phyloP scores from a whole-genome alignment of 2,797 vertebrate genomes.

The Pseudochirops corinnae region DNA sequence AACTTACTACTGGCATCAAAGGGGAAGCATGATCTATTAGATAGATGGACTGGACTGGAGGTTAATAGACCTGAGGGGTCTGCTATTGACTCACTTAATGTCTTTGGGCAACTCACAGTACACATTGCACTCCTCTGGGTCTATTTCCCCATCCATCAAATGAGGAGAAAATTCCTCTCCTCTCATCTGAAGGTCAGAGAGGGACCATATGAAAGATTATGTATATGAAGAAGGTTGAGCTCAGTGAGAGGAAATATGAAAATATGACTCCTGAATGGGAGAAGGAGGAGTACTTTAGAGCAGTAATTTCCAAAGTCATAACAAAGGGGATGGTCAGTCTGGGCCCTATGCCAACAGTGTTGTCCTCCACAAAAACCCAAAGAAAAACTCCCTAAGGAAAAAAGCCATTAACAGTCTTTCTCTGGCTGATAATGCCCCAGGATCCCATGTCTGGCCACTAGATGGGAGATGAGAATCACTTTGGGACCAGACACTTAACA shows the following conservation, averaged over 20 bases:
- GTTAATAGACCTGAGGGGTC: background rate
- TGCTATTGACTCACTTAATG: background rate
- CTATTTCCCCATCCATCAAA: background rate
- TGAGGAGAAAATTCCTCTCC: background rate
- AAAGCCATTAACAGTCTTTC: background rate
- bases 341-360: background rate
- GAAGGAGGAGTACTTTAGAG: conserved; percentile 20
- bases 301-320: background rate
- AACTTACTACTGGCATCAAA: background rate
- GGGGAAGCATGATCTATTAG: background rate
- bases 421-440: background rate
- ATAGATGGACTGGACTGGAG: background rate
- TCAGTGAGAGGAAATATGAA: conserved; percentile 35
- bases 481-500: conserved; percentile 8
- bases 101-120: background rate
- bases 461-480: background rate
- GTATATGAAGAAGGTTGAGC: conserved; percentile 28
- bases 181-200: background rate
- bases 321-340: background rate
- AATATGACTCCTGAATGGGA: background rate
- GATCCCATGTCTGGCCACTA: background rate
- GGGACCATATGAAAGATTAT: conserved; percentile 15
- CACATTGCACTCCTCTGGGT: background rate
- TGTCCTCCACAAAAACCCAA: background rate
- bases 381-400: background rate